These are phyloP conservation scores for Apocrypta bakeri DNA, from an alignment of 1,140 invertebrate genomes.

Conservation along the genomic window DNA sequence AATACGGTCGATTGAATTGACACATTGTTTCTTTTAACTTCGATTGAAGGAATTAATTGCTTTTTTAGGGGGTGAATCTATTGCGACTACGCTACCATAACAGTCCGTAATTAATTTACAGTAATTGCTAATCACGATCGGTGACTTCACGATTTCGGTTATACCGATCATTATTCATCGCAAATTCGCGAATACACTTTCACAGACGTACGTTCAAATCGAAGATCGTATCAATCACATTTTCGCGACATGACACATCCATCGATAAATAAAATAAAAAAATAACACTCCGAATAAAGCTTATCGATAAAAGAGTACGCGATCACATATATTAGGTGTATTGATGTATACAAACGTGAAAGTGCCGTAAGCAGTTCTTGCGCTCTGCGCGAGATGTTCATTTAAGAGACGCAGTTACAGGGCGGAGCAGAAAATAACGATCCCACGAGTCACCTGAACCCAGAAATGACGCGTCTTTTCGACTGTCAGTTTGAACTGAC, in stretches of 20 bases:
- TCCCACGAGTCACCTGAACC: conserved; percentile 48
- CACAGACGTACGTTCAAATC: background rate
- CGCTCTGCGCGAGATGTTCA: background rate
- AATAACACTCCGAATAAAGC: background rate
- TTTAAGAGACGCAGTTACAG: conserved; percentile 11
- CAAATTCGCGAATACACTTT: background rate
- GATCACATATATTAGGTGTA: too few relatives aligned
- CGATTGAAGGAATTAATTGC: background rate
- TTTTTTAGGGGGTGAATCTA: background rate
- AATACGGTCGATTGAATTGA: background rate
- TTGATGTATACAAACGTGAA: background rate
- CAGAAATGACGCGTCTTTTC: conserved; percentile 57
- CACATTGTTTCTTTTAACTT: background rate
- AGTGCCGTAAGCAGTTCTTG: background rate
- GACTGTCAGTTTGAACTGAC: conserved; percentile 60
- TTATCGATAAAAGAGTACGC: background rate
- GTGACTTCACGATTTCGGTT: background rate
- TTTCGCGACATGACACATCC: background rate
- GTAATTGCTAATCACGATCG: background rate
- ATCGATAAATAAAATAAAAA: background rate
- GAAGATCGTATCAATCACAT: background rate
- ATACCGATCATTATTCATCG: background rate
- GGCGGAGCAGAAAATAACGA: conserved; percentile 38
- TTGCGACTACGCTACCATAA: background rate
- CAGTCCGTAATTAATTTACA: background rate